These are phyloP conservation scores for Eupithecia inturbata DNA, from an alignment of 2,888 invertebrate genomes.

Conservation along the genomic window DNA sequence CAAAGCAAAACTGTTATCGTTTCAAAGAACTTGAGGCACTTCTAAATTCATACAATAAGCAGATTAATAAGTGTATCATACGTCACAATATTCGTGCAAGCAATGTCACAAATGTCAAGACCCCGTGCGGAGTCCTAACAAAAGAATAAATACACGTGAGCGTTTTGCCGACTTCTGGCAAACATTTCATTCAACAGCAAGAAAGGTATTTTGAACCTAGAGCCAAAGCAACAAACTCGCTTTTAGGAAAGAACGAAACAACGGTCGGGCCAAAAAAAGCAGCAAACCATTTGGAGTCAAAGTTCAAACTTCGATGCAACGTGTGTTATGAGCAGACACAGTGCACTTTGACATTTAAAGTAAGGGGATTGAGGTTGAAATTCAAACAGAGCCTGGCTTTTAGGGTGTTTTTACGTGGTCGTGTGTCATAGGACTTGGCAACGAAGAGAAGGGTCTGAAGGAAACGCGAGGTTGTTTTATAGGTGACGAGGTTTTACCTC, in stretches of 20 bases:
- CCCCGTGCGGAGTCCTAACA: constrained; percentile 57
- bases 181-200: constrained; percentile 56
- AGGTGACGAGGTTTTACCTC: constrained; percentile 67
- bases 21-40: not conserved
- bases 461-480: constrained; percentile 63
- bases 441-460: constrained; percentile 53
- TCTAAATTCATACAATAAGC: not conserved
- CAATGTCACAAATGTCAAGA: constrained; percentile 54
- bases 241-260: constrained; percentile 45
- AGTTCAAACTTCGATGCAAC: constrained; percentile 69
- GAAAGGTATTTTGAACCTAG: constrained; percentile 49
- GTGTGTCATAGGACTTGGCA: constrained; percentile 62
- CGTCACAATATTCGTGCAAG: constrained; percentile 56
- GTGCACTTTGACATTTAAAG: constrained; percentile 48
- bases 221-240: constrained; percentile 39
- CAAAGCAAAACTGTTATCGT: not conserved
- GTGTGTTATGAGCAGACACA: constrained; percentile 40
- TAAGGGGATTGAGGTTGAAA: constrained; percentile 50
- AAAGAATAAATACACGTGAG: constrained; percentile 68
- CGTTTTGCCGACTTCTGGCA: constrained; percentile 59
- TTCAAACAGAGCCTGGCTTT: constrained; percentile 51
- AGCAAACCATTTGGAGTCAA: constrained; percentile 64
- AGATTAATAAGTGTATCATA: constrained; percentile 17
- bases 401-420: constrained; percentile 62
- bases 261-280: constrained; percentile 50